phyloP scores from a whole-genome alignment of 2,113 vertebrate species.

The Gasterosteus aculeatus region DNA sequence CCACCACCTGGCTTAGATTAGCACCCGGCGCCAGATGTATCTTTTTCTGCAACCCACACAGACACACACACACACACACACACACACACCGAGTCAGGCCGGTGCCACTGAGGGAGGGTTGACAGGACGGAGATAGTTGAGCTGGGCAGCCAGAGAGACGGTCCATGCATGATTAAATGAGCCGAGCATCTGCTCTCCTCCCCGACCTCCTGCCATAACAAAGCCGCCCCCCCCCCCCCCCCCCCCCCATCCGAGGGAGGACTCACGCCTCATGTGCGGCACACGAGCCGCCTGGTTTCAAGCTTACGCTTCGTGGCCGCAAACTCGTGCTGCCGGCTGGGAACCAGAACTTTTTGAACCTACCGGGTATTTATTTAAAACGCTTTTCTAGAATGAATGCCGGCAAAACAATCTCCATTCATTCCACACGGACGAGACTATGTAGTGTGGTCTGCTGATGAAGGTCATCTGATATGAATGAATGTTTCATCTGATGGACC shows the following conservation, averaged over 20 bases:
- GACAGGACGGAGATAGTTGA: conserved; percentile 30
- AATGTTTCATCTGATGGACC: background rate
- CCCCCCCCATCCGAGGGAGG: too few relatives aligned
- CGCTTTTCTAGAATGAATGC: background rate
- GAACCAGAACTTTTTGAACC: conserved; percentile 11
- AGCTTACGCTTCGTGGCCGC: conserved; percentile 13
- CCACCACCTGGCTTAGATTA: conserved; percentile 70
- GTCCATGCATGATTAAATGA: conserved; percentile 66
- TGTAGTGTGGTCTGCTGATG: background rate
- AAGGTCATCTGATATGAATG: background rate
- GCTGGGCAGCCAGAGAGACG: conserved; percentile 32
- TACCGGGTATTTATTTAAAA: conserved; percentile 27
- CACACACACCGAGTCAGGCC: background rate
- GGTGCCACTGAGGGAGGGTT: conserved; percentile 6
- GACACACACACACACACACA: conserved; percentile 2
- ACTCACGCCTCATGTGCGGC: conserved; percentile 40
- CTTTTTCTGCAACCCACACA: conserved; percentile 27
- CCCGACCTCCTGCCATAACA: conserved; percentile 67
- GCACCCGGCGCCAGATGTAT: conserved; percentile 57
- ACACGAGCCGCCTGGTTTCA: conserved; percentile 23
- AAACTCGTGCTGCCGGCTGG: background rate
- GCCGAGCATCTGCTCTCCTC: conserved; percentile 69
- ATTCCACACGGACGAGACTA: too few relatives aligned
- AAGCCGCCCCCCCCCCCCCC: conserved; percentile 3
- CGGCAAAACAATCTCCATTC: conserved; percentile 15